A percentile compares a stretch with the other conserved stretches of the same genome.
phyloP scores from a whole-genome alignment of 1,140 invertebrate genomes.

The Panagrolaimus sp. region DNA sequence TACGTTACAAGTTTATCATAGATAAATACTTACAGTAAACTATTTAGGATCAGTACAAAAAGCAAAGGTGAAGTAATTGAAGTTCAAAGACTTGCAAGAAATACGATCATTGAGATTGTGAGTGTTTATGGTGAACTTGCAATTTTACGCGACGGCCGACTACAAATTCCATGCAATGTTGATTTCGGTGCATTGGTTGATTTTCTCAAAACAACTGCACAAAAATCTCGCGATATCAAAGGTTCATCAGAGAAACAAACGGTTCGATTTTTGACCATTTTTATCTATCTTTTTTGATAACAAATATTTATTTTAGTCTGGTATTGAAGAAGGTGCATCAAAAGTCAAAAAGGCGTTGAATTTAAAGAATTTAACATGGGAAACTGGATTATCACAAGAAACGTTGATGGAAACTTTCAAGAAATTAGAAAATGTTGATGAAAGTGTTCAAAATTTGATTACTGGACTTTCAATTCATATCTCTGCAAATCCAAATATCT shows the following conservation, averaged over 20 bases:
- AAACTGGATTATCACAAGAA: slow-evolving; percentile 26
- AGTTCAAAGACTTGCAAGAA: neutral
- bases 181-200: slow-evolving; percentile 30
- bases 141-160: slow-evolving; percentile 31
- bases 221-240: slow-evolving; percentile 9
- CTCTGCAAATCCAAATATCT: slow-evolving; percentile 34
- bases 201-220: slow-evolving; percentile 25
- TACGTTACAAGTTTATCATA: slow-evolving; percentile 15
- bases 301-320: slow-evolving; percentile 21
- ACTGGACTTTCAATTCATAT: slow-evolving; percentile 27
- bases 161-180: slow-evolving; percentile 50
- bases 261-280: neutral
- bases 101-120: slow-evolving; percentile 29
- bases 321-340: slow-evolving; percentile 19
- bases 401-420: slow-evolving; percentile 18
- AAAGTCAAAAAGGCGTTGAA: slow-evolving; percentile 10
- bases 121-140: slow-evolving; percentile 39
- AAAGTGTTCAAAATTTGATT: slow-evolving; percentile 8
- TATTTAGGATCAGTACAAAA: slow-evolving; percentile 6
- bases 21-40: slow-evolving; percentile 18
- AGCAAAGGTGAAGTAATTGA: slow-evolving; percentile 24
- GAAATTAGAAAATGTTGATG: slow-evolving; percentile 21
- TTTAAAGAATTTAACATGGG: slow-evolving; percentile 32
- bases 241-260: slow-evolving; percentile 14
- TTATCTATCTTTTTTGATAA: slow-evolving; percentile 16